These are phyloP conservation scores for Meandrina meandrites DNA, from an alignment of 92 coral and sea anemone species.

Conservation along the genomic window DNA sequence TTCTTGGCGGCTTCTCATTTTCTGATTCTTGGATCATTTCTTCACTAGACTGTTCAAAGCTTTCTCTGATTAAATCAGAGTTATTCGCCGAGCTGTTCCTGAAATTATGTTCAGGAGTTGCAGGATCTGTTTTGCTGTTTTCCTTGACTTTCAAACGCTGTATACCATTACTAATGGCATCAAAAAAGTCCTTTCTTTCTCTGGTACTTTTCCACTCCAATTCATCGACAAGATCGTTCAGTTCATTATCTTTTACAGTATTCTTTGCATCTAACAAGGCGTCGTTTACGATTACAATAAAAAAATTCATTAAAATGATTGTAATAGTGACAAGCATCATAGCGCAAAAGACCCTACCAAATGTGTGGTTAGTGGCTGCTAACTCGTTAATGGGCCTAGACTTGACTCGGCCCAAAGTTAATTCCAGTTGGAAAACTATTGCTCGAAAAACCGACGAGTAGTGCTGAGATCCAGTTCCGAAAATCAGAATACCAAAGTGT, in stretches of 20 bases:
- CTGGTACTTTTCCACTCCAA: not conserved
- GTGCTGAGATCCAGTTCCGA: conserved; percentile 48
- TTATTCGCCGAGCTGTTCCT: not conserved
- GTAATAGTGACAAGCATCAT: conserved; percentile 43
- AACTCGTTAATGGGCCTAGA: conserved; percentile 9
- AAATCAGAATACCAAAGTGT: conserved; percentile 36
- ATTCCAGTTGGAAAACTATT: conserved; percentile 36
- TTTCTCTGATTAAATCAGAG: conserved; percentile 15
- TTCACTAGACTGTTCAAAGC: not conserved
- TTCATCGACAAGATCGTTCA: conserved; percentile 11
- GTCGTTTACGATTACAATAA: conserved; percentile 57
- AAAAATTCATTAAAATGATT: conserved; percentile 53
- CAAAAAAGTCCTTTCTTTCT: not conserved
- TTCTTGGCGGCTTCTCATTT: not conserved
- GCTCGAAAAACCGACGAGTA: conserved; percentile 46
- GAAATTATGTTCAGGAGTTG: not conserved
- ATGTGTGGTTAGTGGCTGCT: not conserved
- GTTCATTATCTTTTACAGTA: not conserved
- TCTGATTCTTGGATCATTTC: not conserved
- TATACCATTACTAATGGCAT: not conserved
- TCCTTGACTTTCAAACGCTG: not conserved
- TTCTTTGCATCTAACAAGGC: conserved; percentile 14
- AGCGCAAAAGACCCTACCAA: not conserved
- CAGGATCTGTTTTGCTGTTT: not conserved
- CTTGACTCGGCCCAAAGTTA: conserved; percentile 32